Evolutionary conservation across 2,113 vertebrate genomes (phyloP).

Genomic region (Gracilinanus agilis): DNA sequence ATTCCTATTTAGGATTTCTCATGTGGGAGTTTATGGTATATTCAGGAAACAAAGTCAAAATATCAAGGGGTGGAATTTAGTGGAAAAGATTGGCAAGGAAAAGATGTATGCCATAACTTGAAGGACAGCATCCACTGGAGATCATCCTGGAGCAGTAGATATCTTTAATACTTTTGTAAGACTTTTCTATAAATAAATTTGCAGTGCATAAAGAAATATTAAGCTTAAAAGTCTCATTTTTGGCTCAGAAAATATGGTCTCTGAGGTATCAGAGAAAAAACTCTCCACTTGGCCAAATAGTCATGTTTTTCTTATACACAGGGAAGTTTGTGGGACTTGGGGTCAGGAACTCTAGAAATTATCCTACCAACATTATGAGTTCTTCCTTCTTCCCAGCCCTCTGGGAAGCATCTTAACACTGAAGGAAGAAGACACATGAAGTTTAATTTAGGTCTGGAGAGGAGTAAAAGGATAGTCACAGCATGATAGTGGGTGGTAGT

Average conservation of each 20-base stretch:
- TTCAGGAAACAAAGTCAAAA: neutral
- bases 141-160: neutral
- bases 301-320: neutral
- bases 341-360: neutral
- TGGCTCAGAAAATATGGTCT: neutral
- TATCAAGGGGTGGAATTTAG: neutral
- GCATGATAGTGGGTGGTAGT: neutral
- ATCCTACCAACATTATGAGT: neutral
- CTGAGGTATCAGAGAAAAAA: neutral
- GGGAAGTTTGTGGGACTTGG: neutral
- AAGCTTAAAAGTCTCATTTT: neutral
- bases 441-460: neutral
- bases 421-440: neutral
- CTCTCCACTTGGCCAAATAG: neutral
- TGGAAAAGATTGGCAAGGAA: neutral
- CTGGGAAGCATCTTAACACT: neutral
- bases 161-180: neutral
- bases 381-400: neutral
- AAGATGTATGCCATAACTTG: neutral
- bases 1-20: neutral
- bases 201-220: neutral
- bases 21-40: neutral
- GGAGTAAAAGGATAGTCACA: neutral
- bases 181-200: neutral
- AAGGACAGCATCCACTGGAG: neutral